These are phyloP conservation scores for Ataeniobius toweri DNA, from an alignment of 2,797 vertebrate species.

Conservation along the genomic window DNA sequence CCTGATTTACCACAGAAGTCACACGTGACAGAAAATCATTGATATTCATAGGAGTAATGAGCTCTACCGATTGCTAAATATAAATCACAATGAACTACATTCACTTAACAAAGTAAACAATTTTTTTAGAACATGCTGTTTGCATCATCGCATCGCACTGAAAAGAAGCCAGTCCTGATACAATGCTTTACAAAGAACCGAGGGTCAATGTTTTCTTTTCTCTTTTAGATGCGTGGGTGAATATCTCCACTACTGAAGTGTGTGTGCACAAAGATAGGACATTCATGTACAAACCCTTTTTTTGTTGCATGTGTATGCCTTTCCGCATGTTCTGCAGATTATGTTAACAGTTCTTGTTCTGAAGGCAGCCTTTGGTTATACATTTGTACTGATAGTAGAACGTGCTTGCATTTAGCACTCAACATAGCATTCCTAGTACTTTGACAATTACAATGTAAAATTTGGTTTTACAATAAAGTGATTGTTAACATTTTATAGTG, in stretches of 20 bases:
- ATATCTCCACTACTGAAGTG: constrained; percentile 2
- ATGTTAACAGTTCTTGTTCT: neutral
- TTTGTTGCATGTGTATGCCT: constrained; percentile 1
- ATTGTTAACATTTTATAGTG: neutral
- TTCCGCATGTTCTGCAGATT: constrained; percentile 10
- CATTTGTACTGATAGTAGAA: constrained; percentile 1
- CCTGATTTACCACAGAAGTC: neutral
- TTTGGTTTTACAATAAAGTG: neutral
- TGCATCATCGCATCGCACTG: neutral
- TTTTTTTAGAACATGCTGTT: neutral
- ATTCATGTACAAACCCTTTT: neutral
- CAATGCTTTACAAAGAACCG: constrained; percentile 27
- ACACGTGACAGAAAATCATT: constrained; percentile 20
- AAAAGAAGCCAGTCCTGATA: constrained; percentile 18
- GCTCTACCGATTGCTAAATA: constrained; percentile 35
- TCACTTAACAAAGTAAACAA: constrained; percentile 39
- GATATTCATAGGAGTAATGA: constrained; percentile 23
- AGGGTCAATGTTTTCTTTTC: constrained; percentile 41
- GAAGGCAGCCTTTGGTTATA: neutral
- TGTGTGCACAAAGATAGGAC: neutral
- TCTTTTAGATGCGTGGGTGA: constrained; percentile 22
- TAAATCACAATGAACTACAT: constrained; percentile 33
- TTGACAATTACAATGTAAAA: neutral
- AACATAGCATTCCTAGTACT: neutral
- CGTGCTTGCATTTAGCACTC: neutral